These are phyloP conservation scores for Bryconaethiops microstoma DNA, from an alignment of 2,797 vertebrate species.

Conservation along the genomic window DNA sequence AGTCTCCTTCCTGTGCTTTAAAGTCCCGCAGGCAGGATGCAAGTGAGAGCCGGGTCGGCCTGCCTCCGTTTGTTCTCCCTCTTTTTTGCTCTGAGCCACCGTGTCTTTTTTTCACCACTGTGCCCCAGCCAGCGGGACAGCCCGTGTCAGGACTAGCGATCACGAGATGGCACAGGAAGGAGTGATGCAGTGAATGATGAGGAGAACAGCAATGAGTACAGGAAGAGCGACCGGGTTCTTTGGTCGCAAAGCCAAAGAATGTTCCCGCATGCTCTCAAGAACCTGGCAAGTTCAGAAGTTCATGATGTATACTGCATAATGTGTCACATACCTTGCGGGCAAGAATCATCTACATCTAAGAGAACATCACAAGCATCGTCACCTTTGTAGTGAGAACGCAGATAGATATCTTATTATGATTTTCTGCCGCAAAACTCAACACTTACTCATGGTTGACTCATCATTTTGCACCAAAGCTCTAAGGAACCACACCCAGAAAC, in stretches of 20 bases:
- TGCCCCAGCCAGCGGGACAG: conserved; percentile 10
- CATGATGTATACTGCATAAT: background rate
- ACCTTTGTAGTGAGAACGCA: background rate
- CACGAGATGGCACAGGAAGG: conserved; percentile 56
- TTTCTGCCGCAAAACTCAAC: conserved; percentile 9
- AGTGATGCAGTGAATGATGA: conserved; percentile 32
- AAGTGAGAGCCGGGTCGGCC: conserved; percentile 68
- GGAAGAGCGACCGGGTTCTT: conserved; percentile 14
- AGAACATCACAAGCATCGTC: background rate
- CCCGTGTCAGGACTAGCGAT: conserved; percentile 15
- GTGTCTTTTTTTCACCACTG: conserved; percentile 14
- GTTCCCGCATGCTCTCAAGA: conserved; percentile 6
- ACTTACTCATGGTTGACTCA: conserved; percentile 12
- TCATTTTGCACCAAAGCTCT: conserved; percentile 10
- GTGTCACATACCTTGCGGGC: too few relatives aligned
- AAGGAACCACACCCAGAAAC: conserved; percentile 8
- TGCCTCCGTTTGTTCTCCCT: conserved; percentile 28
- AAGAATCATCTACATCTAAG: background rate
- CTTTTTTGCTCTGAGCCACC: conserved; percentile 16
- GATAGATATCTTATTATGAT: conserved; percentile 11
- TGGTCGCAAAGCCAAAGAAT: background rate
- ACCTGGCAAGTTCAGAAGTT: conserved; percentile 34
- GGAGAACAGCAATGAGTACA: conserved; percentile 37
- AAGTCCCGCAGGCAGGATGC: conserved; percentile 55
- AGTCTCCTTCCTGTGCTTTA: conserved; percentile 67